Evolutionary conservation across 2,797 vertebrate genomes (phyloP), one percentile per base, ranked within the genome.

Genomic region (Acanthurus tractus): DNA sequence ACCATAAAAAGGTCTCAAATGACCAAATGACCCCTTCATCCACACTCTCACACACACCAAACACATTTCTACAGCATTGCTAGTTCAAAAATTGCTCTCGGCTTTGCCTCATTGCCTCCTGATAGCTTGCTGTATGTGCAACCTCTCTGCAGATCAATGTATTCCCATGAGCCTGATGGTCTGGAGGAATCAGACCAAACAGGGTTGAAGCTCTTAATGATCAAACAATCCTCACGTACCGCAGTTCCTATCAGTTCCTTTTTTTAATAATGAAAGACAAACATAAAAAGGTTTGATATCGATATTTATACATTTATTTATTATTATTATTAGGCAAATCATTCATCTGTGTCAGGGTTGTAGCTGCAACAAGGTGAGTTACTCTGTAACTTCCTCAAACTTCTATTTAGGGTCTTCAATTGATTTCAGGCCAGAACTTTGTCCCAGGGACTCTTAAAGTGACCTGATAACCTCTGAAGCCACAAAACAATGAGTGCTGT

Each of bases 21-120:
- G 61, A 68, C 56, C 46, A 65, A 50, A 56, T 44, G 49, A 57
- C 18, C 25, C 14, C 40, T 17, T 57, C 50, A 23, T 46, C 18
- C 52, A 8, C 46, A 65, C 52, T 56, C 46, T 50, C 58, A 18
- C 25, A 18, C 18, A 56, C 25, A 13, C 46, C 58, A 15, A 36
- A 82, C 25, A 78, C 53, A 76, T 81, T 58, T 77, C 45, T 56
- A 40, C n/a, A 22, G 70, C 38, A 40, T 40, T 40, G 38, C 38
- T 40, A 40, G 7, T 40, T 40, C 9, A 40, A 76, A 74, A 74
- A 84, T 63, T 54, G 74, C 79, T 84, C 48, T n/a, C 55, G 48
- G 74, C 74, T 82, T 83, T 62, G 90, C 79, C 81, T 92, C 90
- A 90, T 88, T 91, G 86, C 79, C 59, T 79, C 73, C 89, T 85